phyloP scores from a whole-genome alignment of 2,113 vertebrate species.

The Cyphomyrus discorhynchus region DNA sequence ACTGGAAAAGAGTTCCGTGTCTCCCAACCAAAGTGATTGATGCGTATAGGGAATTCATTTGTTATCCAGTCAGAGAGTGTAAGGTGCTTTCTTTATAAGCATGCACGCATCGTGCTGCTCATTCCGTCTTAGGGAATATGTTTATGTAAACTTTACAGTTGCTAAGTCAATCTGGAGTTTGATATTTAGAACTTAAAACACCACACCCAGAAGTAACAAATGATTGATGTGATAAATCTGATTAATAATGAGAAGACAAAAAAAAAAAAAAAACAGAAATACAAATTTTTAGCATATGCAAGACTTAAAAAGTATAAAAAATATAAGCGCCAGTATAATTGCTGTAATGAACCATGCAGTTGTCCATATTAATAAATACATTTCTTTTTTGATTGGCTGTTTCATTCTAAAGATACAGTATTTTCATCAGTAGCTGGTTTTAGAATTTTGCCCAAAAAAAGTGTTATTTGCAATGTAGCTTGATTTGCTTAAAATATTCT shows the following conservation, averaged over 20 bases:
- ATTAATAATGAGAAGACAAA: neutral
- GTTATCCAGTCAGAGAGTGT: conserved; percentile 6
- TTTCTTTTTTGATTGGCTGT: neutral
- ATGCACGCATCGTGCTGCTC: neutral
- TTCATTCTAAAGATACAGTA: neutral
- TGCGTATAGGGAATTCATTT: neutral
- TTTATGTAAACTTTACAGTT: neutral
- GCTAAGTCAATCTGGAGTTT: neutral
- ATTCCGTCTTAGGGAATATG: neutral
- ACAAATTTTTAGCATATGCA: neutral
- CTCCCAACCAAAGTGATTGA: conserved; percentile 5
- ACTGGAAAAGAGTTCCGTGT: neutral
- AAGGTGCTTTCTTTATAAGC: neutral
- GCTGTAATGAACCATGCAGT: neutral
- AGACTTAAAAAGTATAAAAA: neutral
- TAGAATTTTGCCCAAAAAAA: neutral
- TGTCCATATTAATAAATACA: neutral
- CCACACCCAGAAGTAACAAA: neutral
- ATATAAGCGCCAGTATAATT: neutral
- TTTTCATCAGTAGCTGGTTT: neutral
- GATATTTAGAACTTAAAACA: neutral
- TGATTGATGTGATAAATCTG: neutral
- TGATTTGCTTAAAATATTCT: neutral
- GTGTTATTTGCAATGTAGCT: neutral
- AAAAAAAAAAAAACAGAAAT: neutral